Evolutionary conservation across 2,888 invertebrate genomes (phyloP).

Genomic region (Chamaedrilus cognettii): DNA sequence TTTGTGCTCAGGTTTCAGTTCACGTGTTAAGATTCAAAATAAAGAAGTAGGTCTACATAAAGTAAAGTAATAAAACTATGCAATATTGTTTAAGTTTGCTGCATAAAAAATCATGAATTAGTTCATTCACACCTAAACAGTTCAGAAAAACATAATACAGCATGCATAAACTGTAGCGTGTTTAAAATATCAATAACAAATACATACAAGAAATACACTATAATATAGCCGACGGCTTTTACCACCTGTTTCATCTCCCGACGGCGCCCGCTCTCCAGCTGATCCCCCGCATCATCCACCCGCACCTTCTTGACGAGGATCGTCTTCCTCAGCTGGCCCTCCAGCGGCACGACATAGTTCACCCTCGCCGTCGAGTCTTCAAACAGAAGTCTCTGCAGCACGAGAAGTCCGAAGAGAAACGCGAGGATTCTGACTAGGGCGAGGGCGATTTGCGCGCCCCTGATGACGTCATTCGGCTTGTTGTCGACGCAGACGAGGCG

Average conservation of each 20-base stretch:
- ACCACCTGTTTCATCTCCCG: constrained; percentile 28
- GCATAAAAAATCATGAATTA: too few relatives aligned
- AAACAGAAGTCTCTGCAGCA: constrained; percentile 50
- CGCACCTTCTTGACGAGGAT: constrained; percentile 35
- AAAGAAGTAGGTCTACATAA: too few relatives aligned
- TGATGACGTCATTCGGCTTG: constrained; percentile 47
- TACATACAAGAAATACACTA: too few relatives aligned
- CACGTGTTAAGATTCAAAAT: too few relatives aligned
- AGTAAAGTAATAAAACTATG: too few relatives aligned
- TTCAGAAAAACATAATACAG: too few relatives aligned
- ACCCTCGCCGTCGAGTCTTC: constrained; percentile 46
- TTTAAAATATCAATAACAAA: too few relatives aligned
- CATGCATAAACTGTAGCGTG: too few relatives aligned
- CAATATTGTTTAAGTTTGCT: too few relatives aligned
- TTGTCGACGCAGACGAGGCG: constrained; percentile 42
- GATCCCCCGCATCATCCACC: constrained; percentile 3
- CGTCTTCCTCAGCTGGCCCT: constrained; percentile 32
- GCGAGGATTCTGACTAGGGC: constrained; percentile 48
- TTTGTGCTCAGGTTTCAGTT: too few relatives aligned
- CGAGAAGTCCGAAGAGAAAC: constrained; percentile 49
- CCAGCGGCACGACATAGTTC: constrained; percentile 41
- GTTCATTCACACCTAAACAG: too few relatives aligned
- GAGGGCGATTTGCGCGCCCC: constrained; percentile 47
- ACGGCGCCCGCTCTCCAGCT: not conserved
- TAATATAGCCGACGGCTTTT: too few relatives aligned